Evolutionary conservation across 1,140 invertebrate genomes (phyloP).

Genomic region (Heliconius eleuchia): DNA sequence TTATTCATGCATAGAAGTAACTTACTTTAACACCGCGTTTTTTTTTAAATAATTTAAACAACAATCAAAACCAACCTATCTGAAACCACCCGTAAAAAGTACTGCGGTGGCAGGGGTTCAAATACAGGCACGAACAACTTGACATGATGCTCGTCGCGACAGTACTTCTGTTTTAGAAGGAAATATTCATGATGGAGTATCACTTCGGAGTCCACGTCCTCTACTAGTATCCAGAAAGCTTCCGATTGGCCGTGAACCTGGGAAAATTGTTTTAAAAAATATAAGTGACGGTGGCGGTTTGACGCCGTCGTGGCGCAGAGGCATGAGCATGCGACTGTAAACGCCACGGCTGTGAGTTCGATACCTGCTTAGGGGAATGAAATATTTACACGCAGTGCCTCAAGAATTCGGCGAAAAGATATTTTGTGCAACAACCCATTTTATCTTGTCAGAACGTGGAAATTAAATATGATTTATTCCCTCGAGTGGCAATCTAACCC

Average conservation of each 20-base stretch:
- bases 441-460: no score
- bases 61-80: slow-evolving; percentile 74
- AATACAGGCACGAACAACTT: slow-evolving; percentile 99
- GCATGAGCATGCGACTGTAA: no score
- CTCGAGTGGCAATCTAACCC: no score
- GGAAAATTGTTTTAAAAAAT: not conserved
- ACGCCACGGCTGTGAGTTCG: no score
- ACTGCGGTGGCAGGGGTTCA: slow-evolving; percentile 98
- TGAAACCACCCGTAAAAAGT: slow-evolving; percentile 93
- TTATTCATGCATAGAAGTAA: not conserved
- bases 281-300: no score
- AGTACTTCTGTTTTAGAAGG: slow-evolving; percentile 97
- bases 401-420: no score
- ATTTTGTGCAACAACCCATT: no score
- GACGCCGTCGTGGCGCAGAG: no score
- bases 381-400: no score
- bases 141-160: slow-evolving; percentile 96
- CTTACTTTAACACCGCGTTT: not conserved
- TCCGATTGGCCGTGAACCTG: slow-evolving; percentile 95
- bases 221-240: slow-evolving; percentile 99
- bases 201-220: slow-evolving; percentile 98
- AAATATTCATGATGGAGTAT: slow-evolving; percentile 99
- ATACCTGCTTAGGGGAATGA: no score
- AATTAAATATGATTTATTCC: no score
- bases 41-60: not conserved